Evolutionary conservation across 2,113 vertebrate genomes (phyloP).

Genomic region (Gallinago jamesoni): DNA sequence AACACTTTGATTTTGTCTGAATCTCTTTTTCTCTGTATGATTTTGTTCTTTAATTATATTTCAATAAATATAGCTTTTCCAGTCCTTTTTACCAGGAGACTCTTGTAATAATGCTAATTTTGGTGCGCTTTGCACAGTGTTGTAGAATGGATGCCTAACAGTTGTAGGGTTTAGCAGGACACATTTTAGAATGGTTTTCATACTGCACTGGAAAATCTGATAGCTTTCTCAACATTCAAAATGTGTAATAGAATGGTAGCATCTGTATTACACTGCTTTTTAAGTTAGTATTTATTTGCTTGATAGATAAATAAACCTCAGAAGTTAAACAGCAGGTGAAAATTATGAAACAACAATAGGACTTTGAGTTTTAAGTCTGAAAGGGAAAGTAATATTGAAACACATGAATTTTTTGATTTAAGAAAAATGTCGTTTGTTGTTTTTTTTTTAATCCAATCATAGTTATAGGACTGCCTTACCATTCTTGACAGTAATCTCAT

Average conservation of each 20-base stretch:
- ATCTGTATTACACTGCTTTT: background rate
- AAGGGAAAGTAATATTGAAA: background rate
- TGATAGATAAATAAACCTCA: background rate
- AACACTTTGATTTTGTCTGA: background rate
- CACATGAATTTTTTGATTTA: background rate
- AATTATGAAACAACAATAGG: background rate
- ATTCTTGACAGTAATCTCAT: background rate
- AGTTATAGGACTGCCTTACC: background rate
- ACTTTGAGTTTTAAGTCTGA: background rate
- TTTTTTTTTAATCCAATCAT: background rate
- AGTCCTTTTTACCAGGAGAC: background rate
- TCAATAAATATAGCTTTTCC: background rate
- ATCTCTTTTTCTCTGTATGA: background rate
- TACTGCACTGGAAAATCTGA: background rate
- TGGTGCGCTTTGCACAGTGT: background rate
- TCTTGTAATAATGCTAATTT: background rate
- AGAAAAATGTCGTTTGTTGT: background rate
- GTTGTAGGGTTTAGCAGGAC: background rate
- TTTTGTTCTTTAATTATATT: background rate
- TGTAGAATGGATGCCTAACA: background rate
- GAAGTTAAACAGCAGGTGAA: background rate
- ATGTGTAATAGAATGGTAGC: background rate
- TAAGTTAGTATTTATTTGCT: background rate
- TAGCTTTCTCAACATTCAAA: accelerated
- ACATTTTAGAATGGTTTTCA: background rate